Base-by-base conservation (phyloP, 2,797 vertebrate species). In the Margarornis squamiger region DNA sequence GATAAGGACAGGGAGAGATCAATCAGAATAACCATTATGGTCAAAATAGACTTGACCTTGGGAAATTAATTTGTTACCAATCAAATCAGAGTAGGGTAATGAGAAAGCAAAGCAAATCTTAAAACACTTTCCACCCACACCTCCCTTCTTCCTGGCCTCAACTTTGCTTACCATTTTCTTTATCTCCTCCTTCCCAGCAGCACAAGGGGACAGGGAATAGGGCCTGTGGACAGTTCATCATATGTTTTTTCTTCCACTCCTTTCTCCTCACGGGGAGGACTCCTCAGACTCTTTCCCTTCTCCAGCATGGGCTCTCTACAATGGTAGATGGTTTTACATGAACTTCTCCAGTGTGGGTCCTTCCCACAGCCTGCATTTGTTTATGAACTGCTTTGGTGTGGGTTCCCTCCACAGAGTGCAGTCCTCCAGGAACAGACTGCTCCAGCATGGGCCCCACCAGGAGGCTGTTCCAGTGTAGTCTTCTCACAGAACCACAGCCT, bases 401-500 rank as follows among this genome's bases (percentile, higher is more conserved):
- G 12, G 11, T 19, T 23, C 22, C 12, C 45, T 66, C 45, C 14
- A 4, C 0, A 0, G 36, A 20, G 3, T 34, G 14, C n/a, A 39
- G 9, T n/a, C 24, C 57, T n/a, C 49, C 20, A 57, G 23, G 49
- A 70, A 6, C 9, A 63, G 32, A 62, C 5, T 46, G 20, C 30
- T 51, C 19, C n/a, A 30, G 12, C 3, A 2, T 21, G 26, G 12
- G 24, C 14, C 52, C 15, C 1, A 13, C 14, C n/a, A 55, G 36
- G 16, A 75, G 4, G 2, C 51, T 75, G 51, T 26, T 70, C 36
- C 39, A 58, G 5, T 10, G 3, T 4, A 8, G 20, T 23, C 6
- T 62, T 30, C 24, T 61, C 34, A 30, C 1, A 3, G 21, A 22
- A 23, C 32, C 39, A 43, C 16, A 83, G 24, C 9, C 12, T 74